Evolutionary conservation across 30 jellyfish, hydroid and myxozoan species (phyloP).

Genomic region (Cassiopea xamachana): DNA sequence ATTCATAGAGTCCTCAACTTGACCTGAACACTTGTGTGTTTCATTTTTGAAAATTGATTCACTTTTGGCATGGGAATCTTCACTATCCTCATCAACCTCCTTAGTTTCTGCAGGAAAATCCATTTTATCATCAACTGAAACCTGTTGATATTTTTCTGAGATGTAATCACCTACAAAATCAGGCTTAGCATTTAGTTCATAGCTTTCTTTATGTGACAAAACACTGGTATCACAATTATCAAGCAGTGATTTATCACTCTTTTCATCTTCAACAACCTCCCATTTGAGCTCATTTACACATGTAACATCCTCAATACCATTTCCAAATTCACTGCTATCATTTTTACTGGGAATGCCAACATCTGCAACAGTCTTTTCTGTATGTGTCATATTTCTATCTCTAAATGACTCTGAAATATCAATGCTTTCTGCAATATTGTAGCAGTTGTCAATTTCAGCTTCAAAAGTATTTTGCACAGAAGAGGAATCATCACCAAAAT

Average conservation of each 20-base stretch:
- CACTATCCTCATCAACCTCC: not conserved
- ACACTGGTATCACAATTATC: no score
- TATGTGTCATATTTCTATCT: not conserved
- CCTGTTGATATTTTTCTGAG: not conserved
- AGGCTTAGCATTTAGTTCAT: not conserved
- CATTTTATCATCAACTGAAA: not conserved
- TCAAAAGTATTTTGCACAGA: not conserved
- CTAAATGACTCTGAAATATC: not conserved
- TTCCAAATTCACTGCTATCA: not conserved
- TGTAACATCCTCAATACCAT: not conserved
- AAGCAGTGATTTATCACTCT: not conserved
- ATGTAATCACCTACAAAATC: not conserved
- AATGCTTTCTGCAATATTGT: not conserved
- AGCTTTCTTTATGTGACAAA: no score
- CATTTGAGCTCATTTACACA: not conserved
- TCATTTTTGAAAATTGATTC: not conserved
- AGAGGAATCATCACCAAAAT: not conserved
- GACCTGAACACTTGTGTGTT: not conserved
- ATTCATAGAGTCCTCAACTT: not conserved
- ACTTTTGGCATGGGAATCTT: not conserved
- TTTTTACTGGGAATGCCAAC: not conserved
- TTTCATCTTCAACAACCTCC: not conserved
- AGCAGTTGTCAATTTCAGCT: not conserved
- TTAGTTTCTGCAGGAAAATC: not conserved
- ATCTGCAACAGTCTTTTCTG: not conserved